Evolutionary conservation across 2,888 invertebrate species (phyloP), one percentile per base, ranked within the genome.

Genomic region (Cerastis leucographa): DNA sequence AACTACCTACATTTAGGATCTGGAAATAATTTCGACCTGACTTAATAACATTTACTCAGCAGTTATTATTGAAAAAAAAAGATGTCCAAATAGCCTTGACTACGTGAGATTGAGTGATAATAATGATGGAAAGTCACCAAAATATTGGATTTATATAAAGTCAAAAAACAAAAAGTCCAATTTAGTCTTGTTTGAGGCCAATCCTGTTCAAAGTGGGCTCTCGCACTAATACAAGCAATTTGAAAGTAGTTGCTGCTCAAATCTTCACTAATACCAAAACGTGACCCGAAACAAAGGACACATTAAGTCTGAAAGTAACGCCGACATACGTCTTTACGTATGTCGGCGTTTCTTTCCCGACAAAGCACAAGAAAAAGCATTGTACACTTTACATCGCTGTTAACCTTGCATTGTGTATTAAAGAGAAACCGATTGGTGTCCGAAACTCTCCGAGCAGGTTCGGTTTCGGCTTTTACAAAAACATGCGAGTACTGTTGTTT

Each of bases 361-460:
- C 49, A 42, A 70, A 61, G 12, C 11, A 59, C 14, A 61, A 40
- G 69, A 72, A 56, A 61, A 61, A 7, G 29, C 54, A 61, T 29
- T 51, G 22, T 51, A 70, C 66, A 67, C 35, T 68, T 71, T 59
- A 71, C 35, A 8, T 62, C 56, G 25, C 64, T 71, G 44, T 68
- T 71, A 51, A 71, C 35, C 11, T 62, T 61, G 25, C 64, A 49
- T 42, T 49, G 44, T 62, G 68, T 72, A 14, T 46, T 69, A 49
- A 82, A 85, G 74, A 82, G 85, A 85, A 82, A 83, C 49, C 71
- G 44, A 82, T 65, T 61, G 66, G 25, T 65, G 17, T 25, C 65
- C 71, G 44, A 81, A 74, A 81, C 19, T 70, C 35, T 19, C 72
- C 68, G 64, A 85, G 78, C 83, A 12, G 71, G 85, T 83, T 77